Evolutionary conservation across 2,797 vertebrate genomes (phyloP).

Genomic region (Dipus sagitta): DNA sequence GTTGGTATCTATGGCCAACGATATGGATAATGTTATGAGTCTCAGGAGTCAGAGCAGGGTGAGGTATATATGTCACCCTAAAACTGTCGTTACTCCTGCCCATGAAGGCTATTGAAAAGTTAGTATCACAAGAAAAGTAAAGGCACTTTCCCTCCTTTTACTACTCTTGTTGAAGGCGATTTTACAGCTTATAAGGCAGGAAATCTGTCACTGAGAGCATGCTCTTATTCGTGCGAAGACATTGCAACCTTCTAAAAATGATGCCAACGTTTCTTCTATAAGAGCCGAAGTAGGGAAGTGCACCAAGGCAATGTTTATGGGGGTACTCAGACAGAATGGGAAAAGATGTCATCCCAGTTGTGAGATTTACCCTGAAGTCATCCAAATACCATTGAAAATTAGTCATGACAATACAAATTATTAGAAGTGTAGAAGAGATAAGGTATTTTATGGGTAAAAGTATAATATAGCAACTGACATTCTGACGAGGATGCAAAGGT

Average conservation of each 20-base stretch:
- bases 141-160: background rate
- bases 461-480: background rate
- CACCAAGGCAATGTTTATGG: background rate
- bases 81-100: background rate
- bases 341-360: background rate
- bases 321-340: background rate
- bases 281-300: background rate
- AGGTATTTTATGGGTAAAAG: background rate
- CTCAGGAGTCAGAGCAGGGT: background rate
- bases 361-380: background rate
- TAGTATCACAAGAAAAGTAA: background rate
- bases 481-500: background rate
- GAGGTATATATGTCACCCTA: background rate
- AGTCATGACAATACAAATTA: too few relatives aligned
- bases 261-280: background rate
- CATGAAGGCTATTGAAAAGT: background rate
- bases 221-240: background rate
- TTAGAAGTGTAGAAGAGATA: too few relatives aligned
- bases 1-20: background rate
- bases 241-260: background rate
- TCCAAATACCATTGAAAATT: too few relatives aligned
- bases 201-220: background rate
- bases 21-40: background rate
- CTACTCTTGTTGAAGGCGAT: background rate
- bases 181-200: background rate